Conservation (phyloP, 2,888 invertebrate species). For the Drosophila diplacantha region DNA sequence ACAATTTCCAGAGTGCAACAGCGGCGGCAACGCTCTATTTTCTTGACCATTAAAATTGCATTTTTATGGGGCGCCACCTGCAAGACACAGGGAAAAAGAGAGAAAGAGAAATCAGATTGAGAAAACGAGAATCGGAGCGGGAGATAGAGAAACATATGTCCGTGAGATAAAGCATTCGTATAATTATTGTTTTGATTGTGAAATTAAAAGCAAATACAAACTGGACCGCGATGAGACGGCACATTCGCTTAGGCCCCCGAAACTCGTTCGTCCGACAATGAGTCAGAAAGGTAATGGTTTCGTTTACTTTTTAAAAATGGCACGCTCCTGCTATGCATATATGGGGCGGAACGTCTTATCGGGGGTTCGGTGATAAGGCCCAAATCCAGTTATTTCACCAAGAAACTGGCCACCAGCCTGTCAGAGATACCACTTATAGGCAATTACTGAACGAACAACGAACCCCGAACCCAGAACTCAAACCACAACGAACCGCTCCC, state of each 20-base stretch:
- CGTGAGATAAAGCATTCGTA: constrained; percentile 57
- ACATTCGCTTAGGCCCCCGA: constrained; percentile 17
- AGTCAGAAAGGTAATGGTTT: constrained; percentile 26
- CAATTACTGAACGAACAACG: neutral
- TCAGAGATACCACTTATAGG: constrained; percentile 15
- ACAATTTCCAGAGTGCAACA: constrained; percentile 50
- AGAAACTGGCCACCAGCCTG: constrained; percentile 14
- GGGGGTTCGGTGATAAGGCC: constrained; percentile 19
- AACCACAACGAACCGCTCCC: neutral
- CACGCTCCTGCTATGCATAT: constrained; percentile 32
- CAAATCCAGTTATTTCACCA: constrained; percentile 20
- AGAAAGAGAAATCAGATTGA: constrained; percentile 48
- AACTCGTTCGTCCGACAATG: constrained; percentile 25
- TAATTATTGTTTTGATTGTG: constrained; percentile 57
- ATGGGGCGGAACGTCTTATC: constrained; percentile 21
- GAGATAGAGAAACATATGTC: constrained; percentile 37
- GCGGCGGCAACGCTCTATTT: constrained; percentile 65
- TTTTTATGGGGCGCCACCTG: constrained; percentile 57
- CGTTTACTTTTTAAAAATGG: constrained; percentile 17
- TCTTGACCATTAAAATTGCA: constrained; percentile 63
- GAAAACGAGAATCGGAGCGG: constrained; percentile 9
- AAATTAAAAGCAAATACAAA: constrained; percentile 64
- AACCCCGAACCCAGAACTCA: neutral
- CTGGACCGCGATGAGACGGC: constrained; percentile 51
- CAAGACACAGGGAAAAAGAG: constrained; percentile 33